These are phyloP conservation scores for Corvus cornix DNA, from an alignment of 2,113 vertebrate genomes.

Conservation along the genomic window DNA sequence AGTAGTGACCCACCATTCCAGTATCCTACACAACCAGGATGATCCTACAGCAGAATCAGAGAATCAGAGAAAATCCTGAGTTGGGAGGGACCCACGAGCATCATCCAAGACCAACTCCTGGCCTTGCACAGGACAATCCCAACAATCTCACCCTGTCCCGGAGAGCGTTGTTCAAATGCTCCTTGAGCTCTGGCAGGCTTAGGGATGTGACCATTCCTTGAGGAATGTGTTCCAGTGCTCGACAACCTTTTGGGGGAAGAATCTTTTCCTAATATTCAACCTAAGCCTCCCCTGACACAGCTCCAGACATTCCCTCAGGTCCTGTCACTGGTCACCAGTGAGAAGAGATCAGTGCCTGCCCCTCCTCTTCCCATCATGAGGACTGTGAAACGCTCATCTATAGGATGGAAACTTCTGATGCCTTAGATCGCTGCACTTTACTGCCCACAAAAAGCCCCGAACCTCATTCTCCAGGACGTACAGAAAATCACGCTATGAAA, in stretches of 20 bases:
- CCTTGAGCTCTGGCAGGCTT: not conserved
- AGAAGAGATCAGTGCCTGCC: not conserved
- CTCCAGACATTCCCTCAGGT: not conserved
- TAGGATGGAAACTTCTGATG: not conserved
- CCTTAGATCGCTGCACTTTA: not conserved
- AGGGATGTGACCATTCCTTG: accelerated
- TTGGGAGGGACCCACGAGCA: accelerated
- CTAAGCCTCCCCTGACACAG: not conserved
- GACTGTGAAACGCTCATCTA: not conserved
- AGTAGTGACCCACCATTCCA: accelerated
- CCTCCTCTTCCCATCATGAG: not conserved
- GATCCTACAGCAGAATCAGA: not conserved
- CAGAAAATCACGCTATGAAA: accelerated
- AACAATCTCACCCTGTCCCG: not conserved
- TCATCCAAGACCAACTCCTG: not conserved
- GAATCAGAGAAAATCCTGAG: not conserved
- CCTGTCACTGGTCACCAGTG: not conserved
- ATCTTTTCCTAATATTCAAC: not conserved
- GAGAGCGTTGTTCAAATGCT: not conserved
- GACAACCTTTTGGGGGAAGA: accelerated
- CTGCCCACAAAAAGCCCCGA: not conserved
- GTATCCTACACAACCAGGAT: not conserved
- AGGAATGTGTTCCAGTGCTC: not conserved
- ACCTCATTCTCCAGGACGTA: not conserved
- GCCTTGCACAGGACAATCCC: not conserved